phyloP scores from a whole-genome alignment of 2,113 vertebrate genomes.

The Callithrix jacchus region DNA sequence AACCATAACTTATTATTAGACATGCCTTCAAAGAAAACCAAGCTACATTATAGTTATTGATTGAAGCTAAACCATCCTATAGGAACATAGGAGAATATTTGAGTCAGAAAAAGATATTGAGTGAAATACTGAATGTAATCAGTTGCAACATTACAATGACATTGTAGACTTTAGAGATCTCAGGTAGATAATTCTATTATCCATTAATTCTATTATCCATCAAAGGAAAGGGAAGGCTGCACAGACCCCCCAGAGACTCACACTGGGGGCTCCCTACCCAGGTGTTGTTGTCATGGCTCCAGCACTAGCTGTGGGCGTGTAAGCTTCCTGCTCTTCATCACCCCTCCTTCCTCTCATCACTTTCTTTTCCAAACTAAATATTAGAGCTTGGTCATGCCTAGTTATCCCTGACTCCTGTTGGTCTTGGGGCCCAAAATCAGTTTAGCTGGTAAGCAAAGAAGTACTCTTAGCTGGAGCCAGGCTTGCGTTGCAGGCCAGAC shows the following conservation, averaged over 20 bases:
- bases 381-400: not conserved
- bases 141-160: not conserved
- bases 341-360: not conserved
- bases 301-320: not conserved
- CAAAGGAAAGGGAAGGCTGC: not conserved
- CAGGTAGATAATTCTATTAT: not conserved
- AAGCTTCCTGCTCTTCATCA: not conserved
- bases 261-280: rapidly evolving
- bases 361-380: not conserved
- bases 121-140: not conserved
- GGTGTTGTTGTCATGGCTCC: not conserved
- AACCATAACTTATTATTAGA: not conserved
- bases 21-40: not conserved
- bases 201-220: not conserved
- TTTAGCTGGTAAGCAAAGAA: not conserved
- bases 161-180: not conserved
- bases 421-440: not conserved
- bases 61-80: not conserved
- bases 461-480: not conserved
- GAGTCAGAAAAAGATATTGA: not conserved
- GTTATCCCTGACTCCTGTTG: not conserved
- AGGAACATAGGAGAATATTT: not conserved
- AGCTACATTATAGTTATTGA: not conserved
- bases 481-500: too few species aligned
- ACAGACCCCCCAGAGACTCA: not conserved